Conservation (phyloP, 1,140 invertebrate species). For the Penaeus chinensis region DNA sequence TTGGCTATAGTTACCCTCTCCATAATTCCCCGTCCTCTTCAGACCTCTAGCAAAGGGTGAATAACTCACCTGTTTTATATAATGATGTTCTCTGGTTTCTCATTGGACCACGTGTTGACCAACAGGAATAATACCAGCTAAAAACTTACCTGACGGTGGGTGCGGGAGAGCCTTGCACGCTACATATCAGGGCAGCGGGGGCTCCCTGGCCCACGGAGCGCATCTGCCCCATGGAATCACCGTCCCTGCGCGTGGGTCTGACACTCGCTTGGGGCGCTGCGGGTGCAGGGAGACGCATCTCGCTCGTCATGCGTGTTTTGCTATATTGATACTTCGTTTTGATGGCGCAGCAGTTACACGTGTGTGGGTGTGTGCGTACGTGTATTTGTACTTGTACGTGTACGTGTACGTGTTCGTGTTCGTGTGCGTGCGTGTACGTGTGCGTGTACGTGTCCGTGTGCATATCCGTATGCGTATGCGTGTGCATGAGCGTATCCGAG, state of each 20-base stretch:
- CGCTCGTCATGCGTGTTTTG: neutral
- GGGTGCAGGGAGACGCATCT: neutral
- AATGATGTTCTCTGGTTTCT: neutral
- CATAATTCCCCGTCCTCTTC: neutral
- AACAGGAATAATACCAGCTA: no score
- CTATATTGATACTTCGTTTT: no score
- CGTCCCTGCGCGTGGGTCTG: slow-evolving; percentile 27
- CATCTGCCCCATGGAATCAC: slow-evolving; percentile 18
- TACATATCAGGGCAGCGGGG: slow-evolving; percentile 71
- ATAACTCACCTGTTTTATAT: neutral
- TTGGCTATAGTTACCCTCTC: no score
- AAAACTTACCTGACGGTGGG: slow-evolving; percentile 75
- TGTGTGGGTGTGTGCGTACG: no score
- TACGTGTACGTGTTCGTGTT: no score
- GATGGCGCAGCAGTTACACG: no score
- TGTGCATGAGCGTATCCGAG: no score
- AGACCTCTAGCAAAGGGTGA: neutral
- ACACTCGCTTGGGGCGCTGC: slow-evolving; percentile 23
- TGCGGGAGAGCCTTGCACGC: slow-evolving; percentile 77
- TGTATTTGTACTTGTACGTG: no score
- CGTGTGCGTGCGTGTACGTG: no score
- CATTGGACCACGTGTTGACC: neutral
- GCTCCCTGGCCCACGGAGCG: neutral
- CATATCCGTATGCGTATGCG: no score
- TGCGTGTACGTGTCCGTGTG: no score